Conservation (phyloP, 2,797 vertebrate genomes). For the Crypturellus tataupa region DNA sequence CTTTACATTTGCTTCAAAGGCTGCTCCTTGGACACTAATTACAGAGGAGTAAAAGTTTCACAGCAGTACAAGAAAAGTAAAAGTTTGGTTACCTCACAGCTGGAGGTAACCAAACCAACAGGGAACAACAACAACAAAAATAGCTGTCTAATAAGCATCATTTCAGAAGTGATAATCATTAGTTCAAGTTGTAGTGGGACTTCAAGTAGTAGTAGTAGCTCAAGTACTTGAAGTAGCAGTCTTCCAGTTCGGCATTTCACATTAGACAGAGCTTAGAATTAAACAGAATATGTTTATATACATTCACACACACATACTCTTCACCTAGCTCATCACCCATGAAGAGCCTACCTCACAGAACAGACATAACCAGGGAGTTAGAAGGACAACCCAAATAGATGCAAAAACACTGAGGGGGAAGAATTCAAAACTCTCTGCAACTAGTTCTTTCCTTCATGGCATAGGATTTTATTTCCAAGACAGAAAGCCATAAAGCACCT, state of each 20-base stretch:
- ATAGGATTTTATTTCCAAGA: neutral
- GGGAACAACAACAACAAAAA: neutral
- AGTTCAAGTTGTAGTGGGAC: neutral
- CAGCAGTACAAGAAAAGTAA: too few relatives aligned
- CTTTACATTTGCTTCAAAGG: neutral
- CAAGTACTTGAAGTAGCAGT: too few relatives aligned
- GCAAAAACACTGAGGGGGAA: neutral
- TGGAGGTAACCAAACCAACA: rapidly evolving
- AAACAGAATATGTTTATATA: neutral
- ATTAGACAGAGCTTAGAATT: neutral
- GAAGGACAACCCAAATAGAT: neutral
- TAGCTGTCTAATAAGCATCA: neutral
- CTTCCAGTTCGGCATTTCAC: neutral
- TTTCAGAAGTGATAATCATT: neutral
- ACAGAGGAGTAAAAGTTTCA: neutral
- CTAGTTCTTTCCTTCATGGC: neutral
- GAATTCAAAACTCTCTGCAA: neutral
- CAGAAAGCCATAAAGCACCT: neutral
- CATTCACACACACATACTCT: too few relatives aligned
- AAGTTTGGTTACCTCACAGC: too few relatives aligned
- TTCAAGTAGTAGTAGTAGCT: too few relatives aligned
- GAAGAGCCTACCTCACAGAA: neutral
- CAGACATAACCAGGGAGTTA: neutral
- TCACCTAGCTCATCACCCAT: neutral
- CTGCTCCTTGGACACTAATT: neutral